Base-by-base conservation (phyloP, 2,888 invertebrate genomes). In the Platynereis dumerilii region DNA sequence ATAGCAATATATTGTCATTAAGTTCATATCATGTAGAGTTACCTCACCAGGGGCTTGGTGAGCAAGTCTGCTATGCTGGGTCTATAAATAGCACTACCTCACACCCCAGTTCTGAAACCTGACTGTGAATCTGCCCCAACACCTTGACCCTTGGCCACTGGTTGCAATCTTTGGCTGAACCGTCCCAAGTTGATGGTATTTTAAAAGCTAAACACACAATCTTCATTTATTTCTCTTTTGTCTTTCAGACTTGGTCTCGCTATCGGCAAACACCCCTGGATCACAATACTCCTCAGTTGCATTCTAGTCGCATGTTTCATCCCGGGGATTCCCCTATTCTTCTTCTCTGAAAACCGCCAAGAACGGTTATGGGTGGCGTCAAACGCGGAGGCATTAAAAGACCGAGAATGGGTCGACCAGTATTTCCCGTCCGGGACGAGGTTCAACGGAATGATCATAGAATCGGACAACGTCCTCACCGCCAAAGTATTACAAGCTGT, bases 321-420 rank as follows among this genome's bases (percentile, higher is more conserved):
- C 3, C 48, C 48, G n/a, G 48, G 48, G n/a, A 48, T 48, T 22
- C 48, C 48, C 22, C n/a, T 48, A n/a, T 48, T 48, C 48, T 48
- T 48, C n/a, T 48, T 20, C 48, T 22, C n/a, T 7, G 48, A 48
- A 22, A 48, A 48, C 17, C 48, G 48, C 22, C n/a, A n/a, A 48
- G 48, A 48, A 7, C 5, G 22, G n/a, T n/a, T 48, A 5, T 48
- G 48, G 48, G 48, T 48, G 48, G 48, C 48, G 22, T 20, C 20
- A 7, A 48, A 48, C n/a, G n/a, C 48, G 5, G 48, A 48, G 22
- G 48, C 48, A n/a, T 20, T 48, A 7, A 48, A 48, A 22, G 22
- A 48, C n/a, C n/a, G 22, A 22, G 20, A 48, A 48, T 48, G 48
- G 48, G 48, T 48, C 20, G 48, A 48, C 17, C 20, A 48, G 22